These are phyloP conservation scores for Silurus glanis DNA, from an alignment of 2,113 vertebrate genomes.

Conservation along the genomic window DNA sequence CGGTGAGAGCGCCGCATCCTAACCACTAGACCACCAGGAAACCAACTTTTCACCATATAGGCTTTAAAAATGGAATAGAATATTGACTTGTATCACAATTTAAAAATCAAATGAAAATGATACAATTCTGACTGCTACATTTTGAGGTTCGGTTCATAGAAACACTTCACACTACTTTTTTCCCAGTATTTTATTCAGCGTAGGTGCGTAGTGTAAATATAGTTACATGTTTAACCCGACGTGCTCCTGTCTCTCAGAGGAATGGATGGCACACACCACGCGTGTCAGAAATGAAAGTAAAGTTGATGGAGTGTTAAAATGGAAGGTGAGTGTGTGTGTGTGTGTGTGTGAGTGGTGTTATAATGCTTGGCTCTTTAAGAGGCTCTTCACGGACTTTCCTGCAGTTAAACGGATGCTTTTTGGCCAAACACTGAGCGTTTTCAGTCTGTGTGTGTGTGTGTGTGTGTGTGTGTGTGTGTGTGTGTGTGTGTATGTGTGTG, in stretches of 20 bases:
- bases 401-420: constrained; percentile 10
- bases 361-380: not conserved
- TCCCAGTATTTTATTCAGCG: not conserved
- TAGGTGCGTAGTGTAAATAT: not conserved
- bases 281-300: not conserved
- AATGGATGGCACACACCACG: not conserved
- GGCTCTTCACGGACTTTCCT: constrained; percentile 7
- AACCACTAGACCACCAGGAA: too few relatives aligned
- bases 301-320: not conserved
- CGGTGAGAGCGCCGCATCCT: too few relatives aligned
- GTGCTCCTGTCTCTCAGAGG: not conserved
- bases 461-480: constrained; percentile 22
- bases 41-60: too few relatives aligned
- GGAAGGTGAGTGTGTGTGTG: not conserved
- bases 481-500: constrained; percentile 9
- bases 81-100: too few relatives aligned
- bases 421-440: not conserved
- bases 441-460: constrained; percentile 27
- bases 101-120: too few relatives aligned
- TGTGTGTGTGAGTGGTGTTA: not conserved
- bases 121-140: too few relatives aligned
- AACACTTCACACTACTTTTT: not conserved
- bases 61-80: too few relatives aligned
- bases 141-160: not conserved
- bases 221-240: not conserved